Percentiles rank a stretch among this genome's conserved stretches.
Evolutionary conservation across 2,113 vertebrate genomes (phyloP).

Genomic region (Myotis davidii): DNA sequence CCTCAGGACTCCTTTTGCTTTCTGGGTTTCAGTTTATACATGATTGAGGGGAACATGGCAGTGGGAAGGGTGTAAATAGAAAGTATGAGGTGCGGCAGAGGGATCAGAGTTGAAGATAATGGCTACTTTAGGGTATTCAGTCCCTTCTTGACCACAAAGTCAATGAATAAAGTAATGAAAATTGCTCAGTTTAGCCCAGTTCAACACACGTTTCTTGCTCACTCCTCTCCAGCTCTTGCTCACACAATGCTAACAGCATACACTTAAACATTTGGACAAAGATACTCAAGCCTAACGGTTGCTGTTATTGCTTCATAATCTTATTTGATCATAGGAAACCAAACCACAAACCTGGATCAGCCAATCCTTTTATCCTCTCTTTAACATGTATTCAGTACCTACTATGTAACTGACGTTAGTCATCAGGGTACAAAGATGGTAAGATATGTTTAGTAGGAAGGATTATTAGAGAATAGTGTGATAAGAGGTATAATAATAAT

Average conservation of each 20-base stretch:
- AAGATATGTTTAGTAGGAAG: not conserved
- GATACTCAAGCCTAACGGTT: conserved; percentile 10
- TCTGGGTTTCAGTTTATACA: conserved; percentile 43
- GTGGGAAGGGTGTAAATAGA: not conserved
- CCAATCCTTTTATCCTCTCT: not conserved
- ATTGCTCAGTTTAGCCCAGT: not conserved
- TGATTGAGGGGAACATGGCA: conserved; percentile 21
- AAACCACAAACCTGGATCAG: not conserved
- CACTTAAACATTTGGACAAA: conserved; percentile 35
- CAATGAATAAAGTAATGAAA: conserved; percentile 54
- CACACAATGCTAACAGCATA: not conserved
- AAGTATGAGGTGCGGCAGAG: not conserved
- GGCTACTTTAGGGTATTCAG: not conserved
- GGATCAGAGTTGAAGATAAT: not conserved
- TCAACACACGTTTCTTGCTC: conserved; percentile 41
- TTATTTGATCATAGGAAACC: conserved; percentile 42
- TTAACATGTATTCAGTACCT: conserved; percentile 28
- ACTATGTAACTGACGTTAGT: not conserved
- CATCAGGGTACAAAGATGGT: not conserved
- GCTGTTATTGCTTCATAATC: conserved; percentile 22
- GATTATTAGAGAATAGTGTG: not conserved
- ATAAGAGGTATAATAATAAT: not conserved
- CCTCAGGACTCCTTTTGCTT: conserved; percentile 39
- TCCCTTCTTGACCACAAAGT: conserved; percentile 20
- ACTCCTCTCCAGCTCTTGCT: conserved; percentile 39